Evolutionary conservation across 2,888 invertebrate species (phyloP).

Genomic region (Rhagium mordax): DNA sequence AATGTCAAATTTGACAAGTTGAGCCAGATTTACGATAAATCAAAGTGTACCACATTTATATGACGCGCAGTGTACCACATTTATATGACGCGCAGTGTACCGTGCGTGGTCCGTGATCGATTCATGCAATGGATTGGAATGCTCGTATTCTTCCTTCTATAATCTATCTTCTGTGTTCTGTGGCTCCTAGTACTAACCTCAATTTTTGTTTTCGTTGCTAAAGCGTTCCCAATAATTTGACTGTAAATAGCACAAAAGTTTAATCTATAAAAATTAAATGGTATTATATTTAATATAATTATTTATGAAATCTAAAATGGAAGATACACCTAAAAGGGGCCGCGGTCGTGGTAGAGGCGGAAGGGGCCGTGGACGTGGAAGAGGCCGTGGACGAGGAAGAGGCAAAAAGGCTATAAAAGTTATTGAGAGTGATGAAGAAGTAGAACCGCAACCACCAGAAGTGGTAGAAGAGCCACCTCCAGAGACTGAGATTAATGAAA

Average conservation of each 20-base stretch:
- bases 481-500: conserved; percentile 69
- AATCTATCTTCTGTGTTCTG: no score
- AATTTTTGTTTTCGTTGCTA: conserved; percentile 4
- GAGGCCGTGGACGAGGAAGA: conserved; percentile 80
- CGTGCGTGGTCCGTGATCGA: no score
- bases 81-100: no score
- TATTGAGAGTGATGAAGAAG: conserved; percentile 76
- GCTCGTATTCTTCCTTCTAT: no score
- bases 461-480: conserved; percentile 68
- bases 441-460: conserved; percentile 67
- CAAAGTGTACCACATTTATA: no score
- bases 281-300: not conserved
- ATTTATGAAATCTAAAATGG: conserved; percentile 65
- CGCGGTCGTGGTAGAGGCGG: conserved; percentile 86
- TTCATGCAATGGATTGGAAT: no score
- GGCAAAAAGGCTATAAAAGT: conserved; percentile 84
- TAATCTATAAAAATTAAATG: not conserved
- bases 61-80: no score
- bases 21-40: no score
- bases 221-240: not conserved
- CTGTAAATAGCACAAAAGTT: not conserved
- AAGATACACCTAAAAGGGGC: conserved; percentile 73
- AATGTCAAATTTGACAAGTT: no score
- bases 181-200: no score
- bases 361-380: conserved; percentile 82